Percentiles rank a stretch among this genome's conserved stretches.
Evolutionary conservation across 2,888 invertebrate genomes (phyloP).

Genomic region (Acleris literana): DNA sequence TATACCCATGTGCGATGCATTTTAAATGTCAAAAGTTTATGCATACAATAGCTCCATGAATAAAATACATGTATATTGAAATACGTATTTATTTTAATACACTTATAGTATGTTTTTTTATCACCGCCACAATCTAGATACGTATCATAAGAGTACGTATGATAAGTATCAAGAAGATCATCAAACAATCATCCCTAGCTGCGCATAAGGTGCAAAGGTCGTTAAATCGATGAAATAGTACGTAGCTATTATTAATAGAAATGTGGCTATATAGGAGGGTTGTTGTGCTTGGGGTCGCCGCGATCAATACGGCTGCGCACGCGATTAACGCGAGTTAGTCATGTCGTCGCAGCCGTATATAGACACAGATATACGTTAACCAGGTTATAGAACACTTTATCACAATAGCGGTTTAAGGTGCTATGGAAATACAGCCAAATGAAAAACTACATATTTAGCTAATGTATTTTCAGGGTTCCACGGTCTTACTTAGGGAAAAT

Average conservation of each 20-base stretch:
- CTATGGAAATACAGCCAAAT: too few species aligned
- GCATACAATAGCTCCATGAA: too few species aligned
- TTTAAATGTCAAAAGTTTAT: too few species aligned
- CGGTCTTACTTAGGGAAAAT: too few species aligned
- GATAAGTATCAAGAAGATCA: not conserved
- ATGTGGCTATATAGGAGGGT: constrained; percentile 46
- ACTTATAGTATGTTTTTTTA: too few species aligned
- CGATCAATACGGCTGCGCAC: constrained; percentile 75
- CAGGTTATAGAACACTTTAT: constrained; percentile 8
- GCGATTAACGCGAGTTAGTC: constrained; percentile 62
- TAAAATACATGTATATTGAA: too few species aligned
- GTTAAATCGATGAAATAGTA: constrained; percentile 12
- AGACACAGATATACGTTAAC: constrained; percentile 18
- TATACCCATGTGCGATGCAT: too few species aligned
- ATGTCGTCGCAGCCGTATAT: constrained; percentile 40
- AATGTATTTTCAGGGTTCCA: too few species aligned
- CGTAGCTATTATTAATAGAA: constrained; percentile 25
- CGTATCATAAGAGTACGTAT: too few species aligned
- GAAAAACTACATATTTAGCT: too few species aligned
- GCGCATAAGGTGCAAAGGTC: not conserved
- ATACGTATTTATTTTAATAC: too few species aligned
- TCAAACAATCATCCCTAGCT: not conserved
- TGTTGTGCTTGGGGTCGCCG: constrained; percentile 52
- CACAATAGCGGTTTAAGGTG: too few species aligned
- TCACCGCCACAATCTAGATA: not conserved